Evolutionary conservation across 2,113 vertebrate genomes (phyloP).

Genomic region (Rhinoderma darwinii): DNA sequence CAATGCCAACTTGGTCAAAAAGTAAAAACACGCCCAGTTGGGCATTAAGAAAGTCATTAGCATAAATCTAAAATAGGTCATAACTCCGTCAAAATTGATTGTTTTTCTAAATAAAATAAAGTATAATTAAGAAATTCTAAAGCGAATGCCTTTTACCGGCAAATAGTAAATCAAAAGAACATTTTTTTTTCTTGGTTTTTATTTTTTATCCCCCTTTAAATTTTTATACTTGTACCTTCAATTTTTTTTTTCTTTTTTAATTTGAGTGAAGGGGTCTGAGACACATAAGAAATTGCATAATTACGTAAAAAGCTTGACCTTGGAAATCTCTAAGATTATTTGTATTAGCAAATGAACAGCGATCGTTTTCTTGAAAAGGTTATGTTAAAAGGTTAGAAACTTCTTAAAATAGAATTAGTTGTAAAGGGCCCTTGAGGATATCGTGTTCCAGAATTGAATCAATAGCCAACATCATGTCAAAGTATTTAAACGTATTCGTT

Average conservation of each 20-base stretch:
- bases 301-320: slow-evolving; percentile 6
- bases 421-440: not conserved
- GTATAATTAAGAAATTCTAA: too few relatives aligned
- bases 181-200: too few relatives aligned
- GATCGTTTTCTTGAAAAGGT: slow-evolving; percentile 44
- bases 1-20: too few relatives aligned
- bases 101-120: too few relatives aligned
- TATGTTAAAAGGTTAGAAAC: slow-evolving; percentile 43
- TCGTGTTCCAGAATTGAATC: slow-evolving; percentile 11
- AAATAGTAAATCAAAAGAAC: too few relatives aligned
- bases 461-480: not conserved
- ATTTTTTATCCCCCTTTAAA: not conserved
- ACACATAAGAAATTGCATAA: slow-evolving; percentile 11
- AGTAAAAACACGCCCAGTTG: too few relatives aligned
- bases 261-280: not conserved
- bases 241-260: not conserved
- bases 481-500: not conserved
- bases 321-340: slow-evolving; percentile 37
- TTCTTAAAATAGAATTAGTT: slow-evolving; percentile 30
- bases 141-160: too few relatives aligned
- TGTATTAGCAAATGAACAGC: slow-evolving; percentile 39
- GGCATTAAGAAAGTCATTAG: too few relatives aligned
- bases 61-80: too few relatives aligned
- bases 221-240: not conserved
- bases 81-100: too few relatives aligned